Conservation (phyloP, 2,888 invertebrate species). For the Synergus japonicus region DNA sequence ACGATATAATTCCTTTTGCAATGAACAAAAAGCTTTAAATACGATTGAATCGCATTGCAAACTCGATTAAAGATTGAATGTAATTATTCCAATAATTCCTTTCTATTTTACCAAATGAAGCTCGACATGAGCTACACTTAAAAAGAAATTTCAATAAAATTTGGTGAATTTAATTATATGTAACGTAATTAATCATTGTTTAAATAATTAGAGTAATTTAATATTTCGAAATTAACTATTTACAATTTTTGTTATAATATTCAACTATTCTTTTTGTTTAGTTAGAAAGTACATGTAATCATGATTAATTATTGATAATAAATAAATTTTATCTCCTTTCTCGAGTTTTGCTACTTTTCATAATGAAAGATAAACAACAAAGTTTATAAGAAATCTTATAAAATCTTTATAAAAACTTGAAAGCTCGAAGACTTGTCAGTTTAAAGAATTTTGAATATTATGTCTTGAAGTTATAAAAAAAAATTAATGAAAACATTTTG, state of each 20-base stretch:
- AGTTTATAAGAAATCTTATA: neutral
- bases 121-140: neutral
- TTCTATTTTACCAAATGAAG: neutral
- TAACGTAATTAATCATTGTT: neutral
- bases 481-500: too few species aligned
- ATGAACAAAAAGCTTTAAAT: neutral
- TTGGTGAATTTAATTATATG: neutral
- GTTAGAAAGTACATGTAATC: too few species aligned
- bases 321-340: too few species aligned
- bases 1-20: constrained; percentile 16
- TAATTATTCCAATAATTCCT: neutral
- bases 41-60: neutral
- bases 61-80: neutral
- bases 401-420: too few species aligned
- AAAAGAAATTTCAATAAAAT: neutral
- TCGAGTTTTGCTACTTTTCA: neutral
- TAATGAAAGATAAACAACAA: neutral
- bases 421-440: neutral
- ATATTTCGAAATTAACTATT: neutral
- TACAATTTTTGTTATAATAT: too few species aligned
- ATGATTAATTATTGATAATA: too few species aligned
- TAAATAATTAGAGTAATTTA: neutral
- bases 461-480: neutral
- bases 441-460: neutral
- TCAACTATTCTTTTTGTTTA: too few species aligned